Percentiles rank a stretch among this genome's conserved stretches.
Conservation (phyloP, 2,797 vertebrate genomes). For the Erithacus rubecula region DNA sequence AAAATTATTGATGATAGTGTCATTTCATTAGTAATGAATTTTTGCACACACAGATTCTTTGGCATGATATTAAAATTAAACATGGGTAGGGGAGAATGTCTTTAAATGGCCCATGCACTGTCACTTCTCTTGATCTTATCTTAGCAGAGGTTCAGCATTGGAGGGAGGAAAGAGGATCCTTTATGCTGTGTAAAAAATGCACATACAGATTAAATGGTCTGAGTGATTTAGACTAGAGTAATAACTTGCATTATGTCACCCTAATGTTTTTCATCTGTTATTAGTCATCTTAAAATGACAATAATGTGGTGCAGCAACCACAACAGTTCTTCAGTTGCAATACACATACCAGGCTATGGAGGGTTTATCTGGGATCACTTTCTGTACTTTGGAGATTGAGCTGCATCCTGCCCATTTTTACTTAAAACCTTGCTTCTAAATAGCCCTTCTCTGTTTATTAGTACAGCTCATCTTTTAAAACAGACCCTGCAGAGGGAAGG, state of each 20-base stretch:
- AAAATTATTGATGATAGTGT: neutral
- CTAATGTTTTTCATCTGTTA: neutral
- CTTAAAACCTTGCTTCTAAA: neutral
- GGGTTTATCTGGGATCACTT: neutral
- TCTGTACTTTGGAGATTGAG: neutral
- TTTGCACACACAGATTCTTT: neutral
- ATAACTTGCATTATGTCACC: neutral
- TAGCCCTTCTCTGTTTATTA: neutral
- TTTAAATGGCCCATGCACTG: neutral
- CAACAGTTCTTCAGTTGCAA: neutral
- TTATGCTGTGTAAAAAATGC: neutral
- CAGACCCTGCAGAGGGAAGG: neutral
- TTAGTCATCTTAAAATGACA: neutral
- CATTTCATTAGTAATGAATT: neutral
- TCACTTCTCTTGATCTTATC: neutral
- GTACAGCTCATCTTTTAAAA: neutral
- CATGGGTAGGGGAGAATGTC: neutral
- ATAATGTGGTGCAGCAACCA: neutral
- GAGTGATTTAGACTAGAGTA: neutral
- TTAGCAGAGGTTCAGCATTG: neutral
- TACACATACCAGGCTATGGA: neutral
- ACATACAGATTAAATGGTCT: neutral
- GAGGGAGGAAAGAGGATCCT: neutral
- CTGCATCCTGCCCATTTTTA: neutral
- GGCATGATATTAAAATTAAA: neutral